Conservation (phyloP, 2,797 vertebrate genomes). For the Sardinella longiceps region DNA sequence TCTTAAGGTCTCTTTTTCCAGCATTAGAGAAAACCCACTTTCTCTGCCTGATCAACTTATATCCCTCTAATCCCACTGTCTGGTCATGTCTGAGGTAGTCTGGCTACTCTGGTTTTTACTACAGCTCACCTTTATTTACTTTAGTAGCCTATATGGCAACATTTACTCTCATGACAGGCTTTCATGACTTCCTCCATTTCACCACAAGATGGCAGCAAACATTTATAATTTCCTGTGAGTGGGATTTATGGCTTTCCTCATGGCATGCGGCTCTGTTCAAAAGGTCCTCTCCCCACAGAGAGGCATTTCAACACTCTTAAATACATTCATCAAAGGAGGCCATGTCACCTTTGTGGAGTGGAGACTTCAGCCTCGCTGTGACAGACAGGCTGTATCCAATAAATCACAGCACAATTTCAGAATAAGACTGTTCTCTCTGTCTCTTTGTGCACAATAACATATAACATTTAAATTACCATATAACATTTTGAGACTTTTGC, state of each 20-base stretch:
- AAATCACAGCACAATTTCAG: neutral
- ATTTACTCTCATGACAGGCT: neutral
- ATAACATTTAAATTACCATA: too few species aligned
- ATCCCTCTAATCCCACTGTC: neutral
- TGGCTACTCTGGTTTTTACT: neutral
- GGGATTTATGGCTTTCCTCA: neutral
- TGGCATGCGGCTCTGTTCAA: neutral
- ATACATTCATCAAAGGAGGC: neutral
- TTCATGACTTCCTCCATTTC: neutral
- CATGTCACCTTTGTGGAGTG: neutral
- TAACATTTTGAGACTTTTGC: neutral
- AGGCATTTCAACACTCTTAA: neutral
- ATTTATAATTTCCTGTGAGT: neutral
- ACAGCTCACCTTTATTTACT: neutral
- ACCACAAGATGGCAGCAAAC: constrained; percentile 19
- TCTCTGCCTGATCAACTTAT: neutral
- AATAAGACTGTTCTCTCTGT: too few species aligned
- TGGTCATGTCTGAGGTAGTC: neutral
- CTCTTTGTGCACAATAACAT: neutral
- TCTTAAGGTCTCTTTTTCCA: too few species aligned
- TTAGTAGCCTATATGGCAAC: neutral
- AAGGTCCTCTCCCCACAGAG: neutral
- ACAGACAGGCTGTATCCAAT: neutral
- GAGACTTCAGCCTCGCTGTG: neutral
- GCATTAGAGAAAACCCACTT: neutral